Base-by-base conservation (phyloP, 2,113 vertebrate genomes). In the Sminthopsis crassicaudata region DNA sequence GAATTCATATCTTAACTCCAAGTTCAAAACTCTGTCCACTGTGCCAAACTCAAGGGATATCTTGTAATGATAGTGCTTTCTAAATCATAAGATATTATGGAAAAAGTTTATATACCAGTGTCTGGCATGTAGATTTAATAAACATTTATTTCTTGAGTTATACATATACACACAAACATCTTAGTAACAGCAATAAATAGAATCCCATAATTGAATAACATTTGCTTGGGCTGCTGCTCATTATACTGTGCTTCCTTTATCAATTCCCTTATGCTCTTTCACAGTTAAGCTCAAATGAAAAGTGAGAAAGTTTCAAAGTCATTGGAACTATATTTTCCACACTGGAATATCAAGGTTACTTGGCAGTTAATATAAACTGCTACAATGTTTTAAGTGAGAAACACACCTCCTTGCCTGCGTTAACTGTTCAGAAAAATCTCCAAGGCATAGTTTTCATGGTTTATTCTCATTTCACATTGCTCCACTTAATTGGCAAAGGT, bases 401-500 rank as follows among this genome's bases (percentile, higher is more conserved):
- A 23, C 0, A 12, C 25, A 24, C 60, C 55, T 60, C 42, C 9
- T 8, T 42, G 4, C 0, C 92, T 0, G 0, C 5, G 3, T 60
- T 36, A 19, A 53, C 53, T 16, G 25, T 95, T 46, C 91, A 22
- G 51, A 2, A 89, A 93, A 89, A 97, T 51, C 5, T 26, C 89
- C 54, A 93, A 92, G 76, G 5, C 50, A 88, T 46, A n/a, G 0
- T 42, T 90, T 94, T 52, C 51, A 1, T 30, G 89, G 1, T 11
- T 96, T 94, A 9, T 1, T 90, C 6, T 54, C 91, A 26, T 93
- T 96, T 88, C 53, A 94, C 96, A 96, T 92, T 14, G 0, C n/a
- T 97, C 60, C 25, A 50, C 53, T 96, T 93, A 27, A 0, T 91
- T 89, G 48, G 22, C 57, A 96, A 53, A 92, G 36, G 92, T 48